A percentile compares a stretch with the other conserved stretches of the same genome.
phyloP scores from a whole-genome alignment of 2,797 vertebrate genomes.

The Eospalax fontanierii region DNA sequence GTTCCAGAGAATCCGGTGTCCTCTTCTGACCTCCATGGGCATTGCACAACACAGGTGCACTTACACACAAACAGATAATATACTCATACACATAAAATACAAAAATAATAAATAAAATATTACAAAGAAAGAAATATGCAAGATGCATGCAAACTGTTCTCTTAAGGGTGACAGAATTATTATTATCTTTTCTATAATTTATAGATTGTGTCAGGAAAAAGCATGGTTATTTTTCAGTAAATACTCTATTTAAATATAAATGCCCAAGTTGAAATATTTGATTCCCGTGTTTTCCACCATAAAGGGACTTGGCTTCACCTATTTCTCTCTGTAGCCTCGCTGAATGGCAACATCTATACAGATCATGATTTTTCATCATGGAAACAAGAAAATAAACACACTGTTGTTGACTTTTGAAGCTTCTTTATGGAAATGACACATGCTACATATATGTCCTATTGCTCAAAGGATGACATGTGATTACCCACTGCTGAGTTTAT shows the following conservation, averaged over 20 bases:
- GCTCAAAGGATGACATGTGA: neutral
- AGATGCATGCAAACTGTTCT: neutral
- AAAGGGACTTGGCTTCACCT: neutral
- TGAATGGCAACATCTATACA: accelerated
- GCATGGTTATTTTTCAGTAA: no score
- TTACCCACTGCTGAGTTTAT: neutral
- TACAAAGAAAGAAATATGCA: no score
- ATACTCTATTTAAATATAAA: neutral
- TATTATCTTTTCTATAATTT: neutral
- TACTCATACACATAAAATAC: no score
- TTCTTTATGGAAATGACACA: neutral
- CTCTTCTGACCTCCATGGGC: no score
- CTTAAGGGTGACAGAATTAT: neutral
- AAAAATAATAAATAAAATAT: no score
- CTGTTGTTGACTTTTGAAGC: no score
- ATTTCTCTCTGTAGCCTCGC: neutral
- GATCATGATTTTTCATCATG: neutral
- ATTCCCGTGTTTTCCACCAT: accelerated
- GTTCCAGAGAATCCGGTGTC: no score
- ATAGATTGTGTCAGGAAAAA: neutral
- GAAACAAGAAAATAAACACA: neutral
- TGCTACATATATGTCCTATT: accelerated
- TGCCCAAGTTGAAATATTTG: accelerated
- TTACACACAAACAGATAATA: no score
- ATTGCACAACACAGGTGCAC: no score